phyloP scores from a whole-genome alignment of 2,888 invertebrate genomes.

The Elaeidobius kamerunicus region DNA sequence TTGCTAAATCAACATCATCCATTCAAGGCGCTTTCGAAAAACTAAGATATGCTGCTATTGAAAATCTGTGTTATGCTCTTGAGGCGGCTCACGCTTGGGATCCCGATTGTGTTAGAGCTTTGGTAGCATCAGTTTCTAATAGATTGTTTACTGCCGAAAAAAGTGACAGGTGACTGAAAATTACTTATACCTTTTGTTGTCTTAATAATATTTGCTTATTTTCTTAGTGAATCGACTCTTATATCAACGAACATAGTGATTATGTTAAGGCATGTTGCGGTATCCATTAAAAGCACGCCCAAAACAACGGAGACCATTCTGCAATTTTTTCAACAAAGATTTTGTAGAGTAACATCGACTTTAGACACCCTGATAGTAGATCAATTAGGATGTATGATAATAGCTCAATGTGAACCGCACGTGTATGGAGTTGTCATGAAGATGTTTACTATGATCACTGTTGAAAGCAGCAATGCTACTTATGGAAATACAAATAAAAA shows the following conservation, averaged over 20 bases:
- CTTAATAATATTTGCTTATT: not conserved
- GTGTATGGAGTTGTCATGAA: constrained; percentile 95
- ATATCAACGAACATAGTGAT: constrained; percentile 97
- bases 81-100: constrained; percentile 88
- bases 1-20: constrained; percentile 53
- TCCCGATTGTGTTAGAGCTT: constrained; percentile 89
- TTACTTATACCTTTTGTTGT: not conserved
- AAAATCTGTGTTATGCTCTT: constrained; percentile 90
- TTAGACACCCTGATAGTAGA: constrained; percentile 94
- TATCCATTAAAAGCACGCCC: constrained; percentile 87
- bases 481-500: constrained; percentile 63
- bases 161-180: constrained; percentile 64
- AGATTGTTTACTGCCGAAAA: constrained; percentile 91
- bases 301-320: constrained; percentile 93
- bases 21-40: constrained; percentile 81
- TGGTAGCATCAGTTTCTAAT: constrained; percentile 95
- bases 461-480: constrained; percentile 82
- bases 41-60: constrained; percentile 90
- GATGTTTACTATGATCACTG: constrained; percentile 94
- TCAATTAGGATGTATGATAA: constrained; percentile 97
- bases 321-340: constrained; percentile 94
- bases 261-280: constrained; percentile 95
- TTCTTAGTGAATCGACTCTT: constrained; percentile 76
- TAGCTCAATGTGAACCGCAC: constrained; percentile 82
- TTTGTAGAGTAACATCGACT: constrained; percentile 89